Evolutionary conservation across 2,797 vertebrate genomes (phyloP).

Genomic region (Muraenolepis orangiensis): DNA sequence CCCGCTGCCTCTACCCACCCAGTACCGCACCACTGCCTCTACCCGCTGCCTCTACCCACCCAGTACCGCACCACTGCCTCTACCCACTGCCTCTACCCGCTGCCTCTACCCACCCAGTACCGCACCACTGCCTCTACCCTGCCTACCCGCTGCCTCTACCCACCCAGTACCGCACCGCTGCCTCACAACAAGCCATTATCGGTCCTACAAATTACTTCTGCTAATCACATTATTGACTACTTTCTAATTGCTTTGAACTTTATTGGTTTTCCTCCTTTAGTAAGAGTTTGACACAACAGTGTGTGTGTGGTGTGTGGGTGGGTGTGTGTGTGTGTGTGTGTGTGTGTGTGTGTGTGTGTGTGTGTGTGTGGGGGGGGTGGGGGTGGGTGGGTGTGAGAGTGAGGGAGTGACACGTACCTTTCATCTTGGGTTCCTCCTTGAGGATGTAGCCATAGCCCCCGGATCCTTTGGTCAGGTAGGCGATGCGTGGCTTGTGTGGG

Average conservation of each 20-base stretch:
- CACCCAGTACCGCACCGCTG: not conserved
- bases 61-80: not conserved
- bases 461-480: constrained; percentile 73
- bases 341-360: too few species aligned
- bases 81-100: too few species aligned
- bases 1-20: not conserved
- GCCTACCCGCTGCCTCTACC: not conserved
- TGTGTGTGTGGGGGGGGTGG: not conserved
- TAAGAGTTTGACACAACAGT: not conserved
- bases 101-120: not conserved
- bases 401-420: constrained; percentile 36
- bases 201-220: too few species aligned
- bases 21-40: not conserved
- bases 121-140: not conserved
- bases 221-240: not conserved
- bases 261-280: not conserved
- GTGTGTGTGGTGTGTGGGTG: not conserved
- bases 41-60: not conserved
- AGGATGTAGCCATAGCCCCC: constrained; percentile 88
- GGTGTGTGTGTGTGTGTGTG: not conserved
- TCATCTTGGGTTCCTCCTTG: constrained; percentile 42
- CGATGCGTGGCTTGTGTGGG: constrained; percentile 76
- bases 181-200: too few species aligned
- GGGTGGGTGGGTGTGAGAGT: not conserved
- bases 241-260: not conserved